Conservation (phyloP, 2,888 invertebrate genomes). For the Cheilosia vernalis region DNA sequence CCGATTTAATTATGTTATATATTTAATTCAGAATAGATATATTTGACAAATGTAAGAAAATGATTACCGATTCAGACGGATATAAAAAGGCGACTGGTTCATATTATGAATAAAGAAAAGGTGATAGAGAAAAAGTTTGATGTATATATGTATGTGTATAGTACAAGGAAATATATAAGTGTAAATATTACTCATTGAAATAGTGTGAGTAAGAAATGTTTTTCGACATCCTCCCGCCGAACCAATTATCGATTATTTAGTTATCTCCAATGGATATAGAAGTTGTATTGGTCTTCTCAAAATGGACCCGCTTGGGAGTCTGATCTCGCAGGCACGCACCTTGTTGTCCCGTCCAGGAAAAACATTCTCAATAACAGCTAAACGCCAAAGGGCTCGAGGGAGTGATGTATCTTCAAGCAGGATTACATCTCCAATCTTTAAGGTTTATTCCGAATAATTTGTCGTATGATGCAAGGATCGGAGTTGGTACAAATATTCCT, state of each 20-base stretch:
- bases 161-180: too few relatives aligned
- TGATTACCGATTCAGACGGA: too few relatives aligned
- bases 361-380: slow-evolving; percentile 51
- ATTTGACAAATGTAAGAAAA: too few relatives aligned
- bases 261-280: slow-evolving; percentile 43
- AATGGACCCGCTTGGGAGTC: slow-evolving; percentile 39
- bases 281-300: slow-evolving; percentile 58
- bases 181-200: too few relatives aligned
- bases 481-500: slow-evolving; percentile 43
- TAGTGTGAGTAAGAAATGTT: neutral
- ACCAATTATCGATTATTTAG: neutral
- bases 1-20: too few relatives aligned
- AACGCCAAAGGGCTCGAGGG: slow-evolving; percentile 50
- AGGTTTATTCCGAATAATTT: slow-evolving; percentile 12
- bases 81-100: too few relatives aligned
- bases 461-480: slow-evolving; percentile 33
- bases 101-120: too few relatives aligned
- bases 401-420: slow-evolving; percentile 55
- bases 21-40: too few relatives aligned
- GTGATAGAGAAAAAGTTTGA: too few relatives aligned
- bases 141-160: too few relatives aligned
- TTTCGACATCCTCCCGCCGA: slow-evolving; percentile 41
- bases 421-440: slow-evolving; percentile 48
- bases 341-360: slow-evolving; percentile 63
- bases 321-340: slow-evolving; percentile 48